Evolutionary conservation across 2,797 vertebrate genomes (phyloP).

Genomic region (Acanthurus leucopareius): DNA sequence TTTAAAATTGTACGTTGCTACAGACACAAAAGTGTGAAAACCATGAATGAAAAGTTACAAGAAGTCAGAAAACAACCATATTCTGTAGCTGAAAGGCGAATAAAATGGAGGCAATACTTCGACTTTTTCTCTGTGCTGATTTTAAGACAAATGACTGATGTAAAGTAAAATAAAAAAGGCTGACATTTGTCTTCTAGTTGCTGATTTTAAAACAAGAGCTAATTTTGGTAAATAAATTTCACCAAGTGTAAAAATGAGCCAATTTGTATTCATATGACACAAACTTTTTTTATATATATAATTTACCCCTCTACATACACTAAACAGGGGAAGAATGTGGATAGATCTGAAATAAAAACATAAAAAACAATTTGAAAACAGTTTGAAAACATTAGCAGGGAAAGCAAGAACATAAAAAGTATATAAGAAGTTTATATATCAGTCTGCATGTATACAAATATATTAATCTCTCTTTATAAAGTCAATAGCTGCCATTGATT

Average conservation of each 20-base stretch:
- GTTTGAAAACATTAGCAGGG: too few relatives aligned
- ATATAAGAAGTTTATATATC: too few relatives aligned
- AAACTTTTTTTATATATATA: too few relatives aligned
- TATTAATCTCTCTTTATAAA: too few relatives aligned
- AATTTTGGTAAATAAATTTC: neutral
- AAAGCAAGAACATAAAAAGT: too few relatives aligned
- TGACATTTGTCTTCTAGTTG: neutral
- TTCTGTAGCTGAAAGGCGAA: neutral
- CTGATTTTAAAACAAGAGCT: neutral
- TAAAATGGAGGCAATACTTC: neutral
- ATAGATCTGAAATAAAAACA: too few relatives aligned
- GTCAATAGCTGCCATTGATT: too few relatives aligned
- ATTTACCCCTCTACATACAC: too few relatives aligned
- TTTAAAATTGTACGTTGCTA: neutral
- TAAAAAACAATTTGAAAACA: too few relatives aligned
- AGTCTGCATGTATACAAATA: too few relatives aligned
- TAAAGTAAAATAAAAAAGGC: neutral
- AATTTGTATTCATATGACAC: neutral
- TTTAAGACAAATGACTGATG: neutral
- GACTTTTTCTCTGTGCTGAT: neutral
- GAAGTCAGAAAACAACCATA: neutral
- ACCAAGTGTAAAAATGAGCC: neutral
- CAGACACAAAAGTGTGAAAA: neutral
- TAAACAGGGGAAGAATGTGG: too few relatives aligned
- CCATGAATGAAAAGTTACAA: neutral